Evolutionary conservation across 2,888 invertebrate genomes (phyloP).

Genomic region (Agapostemon virescens): DNA sequence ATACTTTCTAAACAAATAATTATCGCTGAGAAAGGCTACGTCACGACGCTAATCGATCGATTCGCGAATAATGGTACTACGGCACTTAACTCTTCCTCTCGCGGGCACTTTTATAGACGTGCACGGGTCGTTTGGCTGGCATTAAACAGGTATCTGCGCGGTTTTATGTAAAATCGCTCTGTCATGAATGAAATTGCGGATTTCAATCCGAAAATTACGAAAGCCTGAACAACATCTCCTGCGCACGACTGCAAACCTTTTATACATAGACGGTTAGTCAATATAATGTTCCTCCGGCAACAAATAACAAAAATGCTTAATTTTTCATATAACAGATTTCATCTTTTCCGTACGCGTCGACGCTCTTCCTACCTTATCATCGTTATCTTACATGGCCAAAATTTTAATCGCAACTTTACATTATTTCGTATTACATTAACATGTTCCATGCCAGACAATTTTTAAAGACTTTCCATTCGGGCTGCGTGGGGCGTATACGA

Average conservation of each 20-base stretch:
- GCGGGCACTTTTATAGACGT: constrained; percentile 10
- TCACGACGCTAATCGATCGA: constrained; percentile 33
- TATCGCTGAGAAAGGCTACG: constrained; percentile 28
- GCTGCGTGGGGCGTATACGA: no score
- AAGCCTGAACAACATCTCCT: background rate
- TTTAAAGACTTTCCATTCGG: no score
- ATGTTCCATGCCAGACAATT: no score
- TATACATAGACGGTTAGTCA: no score
- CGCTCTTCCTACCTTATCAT: no score
- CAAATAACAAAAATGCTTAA: no score
- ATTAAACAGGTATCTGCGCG: background rate
- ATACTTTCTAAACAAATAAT: constrained; percentile 39
- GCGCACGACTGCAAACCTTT: background rate
- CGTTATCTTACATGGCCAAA: no score
- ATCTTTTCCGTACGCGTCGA: no score
- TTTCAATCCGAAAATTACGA: background rate
- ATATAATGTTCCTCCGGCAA: no score
- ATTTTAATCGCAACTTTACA: no score
- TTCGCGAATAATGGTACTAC: constrained; percentile 22
- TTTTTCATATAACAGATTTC: no score
- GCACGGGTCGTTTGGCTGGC: background rate
- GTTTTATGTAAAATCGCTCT: background rate
- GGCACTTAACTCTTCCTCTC: constrained; percentile 15
- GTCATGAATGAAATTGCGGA: background rate
- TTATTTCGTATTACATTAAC: no score